phyloP scores from a whole-genome alignment of 2,888 invertebrate species.

The Lysandra bellargus region DNA sequence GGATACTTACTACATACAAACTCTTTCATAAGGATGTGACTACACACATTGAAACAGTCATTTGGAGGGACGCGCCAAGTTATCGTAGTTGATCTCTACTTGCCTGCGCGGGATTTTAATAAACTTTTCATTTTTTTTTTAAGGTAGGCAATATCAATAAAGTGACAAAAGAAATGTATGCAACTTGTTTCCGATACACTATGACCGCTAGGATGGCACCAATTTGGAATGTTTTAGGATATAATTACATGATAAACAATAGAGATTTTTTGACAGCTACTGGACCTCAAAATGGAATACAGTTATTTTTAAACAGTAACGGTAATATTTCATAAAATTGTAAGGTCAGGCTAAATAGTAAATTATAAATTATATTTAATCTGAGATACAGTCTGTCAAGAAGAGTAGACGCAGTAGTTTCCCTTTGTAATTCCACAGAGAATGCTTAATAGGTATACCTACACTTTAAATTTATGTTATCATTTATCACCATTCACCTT shows the following conservation, averaged over 20 bases:
- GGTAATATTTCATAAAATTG: conserved; percentile 47
- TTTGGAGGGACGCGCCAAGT: no score
- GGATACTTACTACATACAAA: no score
- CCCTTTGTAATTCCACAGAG: background rate
- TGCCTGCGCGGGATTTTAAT: background rate
- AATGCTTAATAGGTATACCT: no score
- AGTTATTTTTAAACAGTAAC: conserved; percentile 50
- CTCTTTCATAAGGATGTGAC: no score
- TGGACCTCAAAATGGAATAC: conserved; percentile 61
- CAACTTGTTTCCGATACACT: conserved; percentile 67
- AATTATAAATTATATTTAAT: background rate
- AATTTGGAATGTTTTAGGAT: conserved; percentile 61
- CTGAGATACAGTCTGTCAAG: background rate
- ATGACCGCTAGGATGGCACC: conserved; percentile 69
- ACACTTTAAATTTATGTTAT: no score
- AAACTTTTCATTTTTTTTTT: conserved; percentile 40
- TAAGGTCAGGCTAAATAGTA: background rate
- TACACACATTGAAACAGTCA: no score
- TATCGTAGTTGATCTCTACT: background rate
- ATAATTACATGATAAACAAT: conserved; percentile 63
- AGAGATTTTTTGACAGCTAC: conserved; percentile 61
- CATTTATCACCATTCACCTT: no score
- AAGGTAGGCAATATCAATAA: conserved; percentile 59
- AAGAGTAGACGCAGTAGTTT: background rate
- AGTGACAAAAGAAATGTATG: conserved; percentile 56